Conservation (phyloP, 2,888 invertebrate genomes). For the Germaria angustata region DNA sequence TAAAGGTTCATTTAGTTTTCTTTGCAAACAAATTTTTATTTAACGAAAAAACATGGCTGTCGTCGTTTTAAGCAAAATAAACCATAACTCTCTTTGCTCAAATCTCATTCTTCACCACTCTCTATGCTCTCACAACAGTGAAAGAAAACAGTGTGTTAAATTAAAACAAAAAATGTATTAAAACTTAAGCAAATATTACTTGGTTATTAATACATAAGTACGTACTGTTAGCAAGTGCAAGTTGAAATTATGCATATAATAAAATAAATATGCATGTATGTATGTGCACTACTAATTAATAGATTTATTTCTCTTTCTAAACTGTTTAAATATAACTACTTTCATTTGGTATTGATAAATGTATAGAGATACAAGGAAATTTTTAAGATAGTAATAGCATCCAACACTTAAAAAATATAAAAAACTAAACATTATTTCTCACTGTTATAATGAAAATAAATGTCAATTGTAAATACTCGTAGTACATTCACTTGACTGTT, state of each 20-base stretch:
- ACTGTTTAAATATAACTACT: conserved; percentile 25
- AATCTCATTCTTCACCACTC: conserved; percentile 2
- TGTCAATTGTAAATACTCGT: conserved; percentile 48
- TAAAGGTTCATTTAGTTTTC: conserved; percentile 50
- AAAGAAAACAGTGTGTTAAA: conserved; percentile 17
- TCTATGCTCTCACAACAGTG: not conserved
- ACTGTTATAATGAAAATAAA: conserved; percentile 47
- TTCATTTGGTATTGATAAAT: conserved; percentile 29
- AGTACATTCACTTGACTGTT: conserved; percentile 34
- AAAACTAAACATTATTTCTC: not conserved
- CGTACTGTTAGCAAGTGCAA: conserved; percentile 33
- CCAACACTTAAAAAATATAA: not conserved
- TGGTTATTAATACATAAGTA: not conserved
- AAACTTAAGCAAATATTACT: not conserved
- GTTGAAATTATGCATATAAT: conserved; percentile 24
- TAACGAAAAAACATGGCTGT: conserved; percentile 54
- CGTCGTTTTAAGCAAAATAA: conserved; percentile 23
- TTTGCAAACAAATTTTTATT: conserved; percentile 19
- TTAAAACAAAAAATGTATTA: not conserved
- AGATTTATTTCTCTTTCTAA: not conserved
- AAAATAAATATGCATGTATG: not conserved
- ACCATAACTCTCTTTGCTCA: conserved; percentile 18
- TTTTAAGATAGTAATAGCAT: not conserved
- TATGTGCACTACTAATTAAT: conserved; percentile 1
- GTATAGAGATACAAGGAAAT: not conserved